These are phyloP conservation scores for Buteo buteo DNA, from an alignment of 2,113 vertebrate species.

Conservation along the genomic window DNA sequence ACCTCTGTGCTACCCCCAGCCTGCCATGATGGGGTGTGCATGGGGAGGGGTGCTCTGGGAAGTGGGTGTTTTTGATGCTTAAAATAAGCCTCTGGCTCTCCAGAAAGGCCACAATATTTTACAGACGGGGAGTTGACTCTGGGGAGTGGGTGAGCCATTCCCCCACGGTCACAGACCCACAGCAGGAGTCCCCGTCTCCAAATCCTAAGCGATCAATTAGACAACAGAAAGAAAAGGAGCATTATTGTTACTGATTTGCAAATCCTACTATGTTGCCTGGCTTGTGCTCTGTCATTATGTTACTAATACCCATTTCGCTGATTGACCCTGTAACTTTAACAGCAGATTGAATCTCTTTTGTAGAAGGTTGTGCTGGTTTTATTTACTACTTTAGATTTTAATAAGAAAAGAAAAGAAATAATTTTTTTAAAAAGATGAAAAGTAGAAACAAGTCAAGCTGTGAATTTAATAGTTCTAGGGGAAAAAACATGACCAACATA, in stretches of 20 bases:
- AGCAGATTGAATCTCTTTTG: neutral
- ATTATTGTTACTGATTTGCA: neutral
- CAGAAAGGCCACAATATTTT: neutral
- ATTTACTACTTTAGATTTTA: neutral
- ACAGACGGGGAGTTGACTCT: neutral
- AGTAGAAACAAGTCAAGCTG: neutral
- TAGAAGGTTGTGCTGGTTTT: neutral
- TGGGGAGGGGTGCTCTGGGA: neutral
- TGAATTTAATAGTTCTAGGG: neutral
- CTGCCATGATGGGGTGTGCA: neutral
- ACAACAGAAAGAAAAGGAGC: neutral
- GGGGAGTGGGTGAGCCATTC: rapidly evolving
- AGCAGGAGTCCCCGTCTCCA: neutral
- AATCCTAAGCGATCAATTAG: neutral
- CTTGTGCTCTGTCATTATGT: neutral
- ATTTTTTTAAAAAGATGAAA: neutral
- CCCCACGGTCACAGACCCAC: rapidly evolving
- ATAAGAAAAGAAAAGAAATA: neutral
- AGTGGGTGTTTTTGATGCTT: neutral
- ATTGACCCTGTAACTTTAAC: neutral
- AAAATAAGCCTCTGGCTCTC: neutral
- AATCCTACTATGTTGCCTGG: neutral
- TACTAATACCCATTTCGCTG: neutral
- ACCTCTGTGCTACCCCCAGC: rapidly evolving
- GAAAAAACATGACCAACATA: neutral